Percentiles rank a stretch among this genome's conserved stretches.
Evolutionary conservation across 2,113 vertebrate species (phyloP).

Genomic region (Callithrix jacchus): DNA sequence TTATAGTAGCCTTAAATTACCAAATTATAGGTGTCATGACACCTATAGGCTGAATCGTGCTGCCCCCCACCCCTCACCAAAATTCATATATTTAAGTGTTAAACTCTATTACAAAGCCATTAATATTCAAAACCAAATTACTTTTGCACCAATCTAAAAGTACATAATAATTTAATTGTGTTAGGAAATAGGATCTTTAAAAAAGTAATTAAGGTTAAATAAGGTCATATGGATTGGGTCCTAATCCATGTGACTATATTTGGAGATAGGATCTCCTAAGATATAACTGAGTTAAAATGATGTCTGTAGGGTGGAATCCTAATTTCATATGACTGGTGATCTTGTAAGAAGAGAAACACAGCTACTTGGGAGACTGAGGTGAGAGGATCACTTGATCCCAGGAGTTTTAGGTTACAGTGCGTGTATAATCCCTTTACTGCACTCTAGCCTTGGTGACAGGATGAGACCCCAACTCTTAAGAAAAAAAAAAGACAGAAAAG

Average conservation of each 20-base stretch:
- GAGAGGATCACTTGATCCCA: no score
- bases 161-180: neutral
- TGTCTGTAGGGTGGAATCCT: neutral
- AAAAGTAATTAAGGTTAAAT: neutral
- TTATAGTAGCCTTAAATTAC: neutral
- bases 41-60: neutral
- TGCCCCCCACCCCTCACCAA: no score
- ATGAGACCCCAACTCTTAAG: no score
- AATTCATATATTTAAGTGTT: neutral
- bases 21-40: neutral
- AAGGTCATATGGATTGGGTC: neutral
- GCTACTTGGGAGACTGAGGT: no score
- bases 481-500: no score
- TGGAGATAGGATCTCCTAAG: neutral
- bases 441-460: no score
- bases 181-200: neutral
- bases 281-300: neutral
- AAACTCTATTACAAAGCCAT: no score
- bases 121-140: no score
- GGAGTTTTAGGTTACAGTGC: no score
- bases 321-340: neutral
- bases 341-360: neutral
- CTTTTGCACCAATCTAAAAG: neutral
- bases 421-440: no score
- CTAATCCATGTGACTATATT: neutral